Evolutionary conservation across 2,113 vertebrate genomes (phyloP).

Genomic region (Ceyx cyanopectus): DNA sequence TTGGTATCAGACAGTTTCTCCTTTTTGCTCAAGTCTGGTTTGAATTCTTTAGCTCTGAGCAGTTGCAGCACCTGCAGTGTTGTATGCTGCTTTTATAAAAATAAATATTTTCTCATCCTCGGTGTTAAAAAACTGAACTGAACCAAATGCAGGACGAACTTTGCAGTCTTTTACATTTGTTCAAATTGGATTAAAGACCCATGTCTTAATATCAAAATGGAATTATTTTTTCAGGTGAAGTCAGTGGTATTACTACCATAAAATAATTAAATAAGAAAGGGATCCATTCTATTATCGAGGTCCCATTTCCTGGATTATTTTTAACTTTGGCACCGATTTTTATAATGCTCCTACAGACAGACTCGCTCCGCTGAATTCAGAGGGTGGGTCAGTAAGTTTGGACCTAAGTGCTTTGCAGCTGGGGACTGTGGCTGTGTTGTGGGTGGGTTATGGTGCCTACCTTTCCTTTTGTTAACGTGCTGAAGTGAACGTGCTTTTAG

Average conservation of each 20-base stretch:
- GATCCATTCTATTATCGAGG: background rate
- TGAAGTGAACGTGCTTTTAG: background rate
- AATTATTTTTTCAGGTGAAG: background rate
- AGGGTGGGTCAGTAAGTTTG: background rate
- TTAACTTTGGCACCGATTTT: constrained; percentile 2
- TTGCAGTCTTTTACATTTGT: background rate
- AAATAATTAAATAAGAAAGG: background rate
- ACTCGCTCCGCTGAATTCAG: background rate
- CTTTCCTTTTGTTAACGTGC: background rate
- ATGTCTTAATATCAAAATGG: background rate
- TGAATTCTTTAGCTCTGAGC: background rate
- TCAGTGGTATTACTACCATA: background rate
- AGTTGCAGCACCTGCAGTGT: background rate
- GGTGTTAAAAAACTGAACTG: background rate
- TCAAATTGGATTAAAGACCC: background rate
- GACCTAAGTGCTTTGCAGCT: background rate
- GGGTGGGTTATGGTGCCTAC: background rate
- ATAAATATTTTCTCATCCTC: background rate
- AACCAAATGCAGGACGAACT: background rate
- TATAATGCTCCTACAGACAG: background rate
- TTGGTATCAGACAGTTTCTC: background rate
- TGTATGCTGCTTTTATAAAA: background rate
- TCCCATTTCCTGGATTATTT: constrained; percentile 1
- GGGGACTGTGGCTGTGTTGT: background rate
- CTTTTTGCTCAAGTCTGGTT: background rate